Evolutionary conservation across 2,888 invertebrate species (phyloP).

Genomic region (Oligia latruncula): DNA sequence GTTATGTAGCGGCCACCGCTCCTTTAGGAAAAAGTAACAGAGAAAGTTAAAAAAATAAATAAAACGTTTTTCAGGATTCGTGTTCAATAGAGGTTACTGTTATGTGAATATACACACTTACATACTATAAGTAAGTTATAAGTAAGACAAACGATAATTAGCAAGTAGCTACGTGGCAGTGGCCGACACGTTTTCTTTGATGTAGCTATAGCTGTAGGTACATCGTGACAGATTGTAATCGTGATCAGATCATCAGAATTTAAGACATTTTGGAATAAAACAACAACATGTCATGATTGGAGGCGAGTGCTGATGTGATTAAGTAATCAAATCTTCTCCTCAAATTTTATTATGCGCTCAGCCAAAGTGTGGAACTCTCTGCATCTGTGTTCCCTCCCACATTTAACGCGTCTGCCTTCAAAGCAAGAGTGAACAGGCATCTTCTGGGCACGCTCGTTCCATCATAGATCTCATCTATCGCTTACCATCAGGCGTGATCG

Average conservation of each 20-base stretch:
- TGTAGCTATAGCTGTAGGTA: constrained; percentile 15
- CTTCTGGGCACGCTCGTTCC: no score
- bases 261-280: not conserved
- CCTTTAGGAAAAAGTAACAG: no score
- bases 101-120: constrained; percentile 3
- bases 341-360: no score
- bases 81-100: constrained; percentile 14
- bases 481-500: no score
- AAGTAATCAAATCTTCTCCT: no score
- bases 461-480: no score
- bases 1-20: no score
- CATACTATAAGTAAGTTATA: constrained; percentile 26
- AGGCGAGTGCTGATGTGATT: not conserved
- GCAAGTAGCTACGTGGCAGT: constrained; percentile 38
- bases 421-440: no score
- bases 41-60: not conserved
- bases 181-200: constrained; percentile 31
- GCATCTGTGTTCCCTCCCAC: no score
- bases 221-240: constrained; percentile 20
- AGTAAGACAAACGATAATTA: constrained; percentile 57
- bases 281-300: not conserved
- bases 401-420: no score
- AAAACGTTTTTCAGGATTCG: not conserved
- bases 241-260: constrained; percentile 1
- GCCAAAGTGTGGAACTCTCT: no score